Percentiles rank a stretch among this genome's conserved stretches.
phyloP scores from a whole-genome alignment of 2,797 vertebrate species.

The Erpetoichthys calabaricus region DNA sequence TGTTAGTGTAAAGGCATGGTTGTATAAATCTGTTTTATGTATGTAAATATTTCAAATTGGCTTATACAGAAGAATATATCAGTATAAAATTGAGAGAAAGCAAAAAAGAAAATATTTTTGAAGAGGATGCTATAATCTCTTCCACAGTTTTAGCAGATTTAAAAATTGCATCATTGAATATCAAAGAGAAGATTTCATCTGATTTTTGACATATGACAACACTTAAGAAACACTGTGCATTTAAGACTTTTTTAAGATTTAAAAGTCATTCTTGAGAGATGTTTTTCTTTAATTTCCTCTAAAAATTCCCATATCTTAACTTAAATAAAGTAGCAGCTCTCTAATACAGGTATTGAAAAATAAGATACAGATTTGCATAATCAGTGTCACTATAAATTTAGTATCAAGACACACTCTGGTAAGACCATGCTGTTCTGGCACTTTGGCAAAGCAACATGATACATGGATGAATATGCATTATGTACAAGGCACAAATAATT shows the following conservation, averaged over 20 bases:
- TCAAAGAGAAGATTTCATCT: constrained; percentile 42
- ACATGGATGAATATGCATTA: constrained; percentile 58
- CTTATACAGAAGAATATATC: neutral
- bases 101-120: constrained; percentile 16
- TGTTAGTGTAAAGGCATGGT: too few species aligned
- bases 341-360: constrained; percentile 55
- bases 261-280: constrained; percentile 38
- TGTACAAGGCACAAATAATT: constrained; percentile 41
- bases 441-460: constrained; percentile 42
- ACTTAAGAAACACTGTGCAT: constrained; percentile 29
- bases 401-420: constrained; percentile 50
- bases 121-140: constrained; percentile 30
- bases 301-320: constrained; percentile 39
- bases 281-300: constrained; percentile 24
- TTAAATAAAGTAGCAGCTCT: constrained; percentile 46
- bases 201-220: constrained; percentile 39
- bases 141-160: constrained; percentile 27
- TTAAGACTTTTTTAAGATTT: constrained; percentile 20
- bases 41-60: too few species aligned
- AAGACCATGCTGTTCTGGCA: constrained; percentile 49
- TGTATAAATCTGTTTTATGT: too few species aligned
- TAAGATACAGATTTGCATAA: constrained; percentile 68
- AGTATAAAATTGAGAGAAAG: neutral
- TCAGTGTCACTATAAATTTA: constrained; percentile 72
- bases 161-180: constrained; percentile 27